Conservation (phyloP, 2,888 invertebrate genomes). For the Heliconius hortense region DNA sequence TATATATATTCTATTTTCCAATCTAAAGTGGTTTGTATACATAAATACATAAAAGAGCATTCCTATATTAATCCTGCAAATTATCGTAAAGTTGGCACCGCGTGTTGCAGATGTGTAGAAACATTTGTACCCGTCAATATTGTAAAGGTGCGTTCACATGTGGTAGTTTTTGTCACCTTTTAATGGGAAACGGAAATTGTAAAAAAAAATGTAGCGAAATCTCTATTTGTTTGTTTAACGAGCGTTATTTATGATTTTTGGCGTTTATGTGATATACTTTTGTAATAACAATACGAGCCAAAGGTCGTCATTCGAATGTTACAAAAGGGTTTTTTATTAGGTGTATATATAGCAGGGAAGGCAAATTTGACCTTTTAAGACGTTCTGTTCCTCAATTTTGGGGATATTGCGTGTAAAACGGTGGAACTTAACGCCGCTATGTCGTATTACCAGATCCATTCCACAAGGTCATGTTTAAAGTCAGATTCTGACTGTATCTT, state of each 20-base stretch:
- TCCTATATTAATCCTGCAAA: slow-evolving; percentile 12
- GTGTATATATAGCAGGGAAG: too few relatives aligned
- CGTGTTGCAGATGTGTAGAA: slow-evolving; percentile 35
- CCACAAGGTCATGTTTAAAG: too few relatives aligned
- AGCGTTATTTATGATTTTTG: slow-evolving; percentile 13
- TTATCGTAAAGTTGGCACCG: slow-evolving; percentile 29
- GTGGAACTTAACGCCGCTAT: too few relatives aligned
- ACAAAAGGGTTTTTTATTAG: not conserved
- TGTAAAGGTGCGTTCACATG: slow-evolving; percentile 37
- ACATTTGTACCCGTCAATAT: slow-evolving; percentile 33
- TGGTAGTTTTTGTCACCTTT: slow-evolving; percentile 27
- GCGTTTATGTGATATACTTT: not conserved
- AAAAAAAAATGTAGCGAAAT: slow-evolving; percentile 11
- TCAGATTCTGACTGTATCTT: too few relatives aligned
- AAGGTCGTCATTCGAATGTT: not conserved
- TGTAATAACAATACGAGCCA: not conserved
- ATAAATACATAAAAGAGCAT: not conserved
- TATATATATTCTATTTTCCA: not conserved
- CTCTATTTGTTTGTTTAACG: slow-evolving; percentile 13
- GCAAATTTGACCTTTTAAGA: too few relatives aligned
- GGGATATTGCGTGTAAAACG: too few relatives aligned
- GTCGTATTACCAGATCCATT: too few relatives aligned
- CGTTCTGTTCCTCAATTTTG: too few relatives aligned
- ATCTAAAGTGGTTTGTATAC: too few relatives aligned
- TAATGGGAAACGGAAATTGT: slow-evolving; percentile 20